Evolutionary conservation across 2,888 invertebrate species (phyloP).

Genomic region (Lordiphosa fenestrarum): DNA sequence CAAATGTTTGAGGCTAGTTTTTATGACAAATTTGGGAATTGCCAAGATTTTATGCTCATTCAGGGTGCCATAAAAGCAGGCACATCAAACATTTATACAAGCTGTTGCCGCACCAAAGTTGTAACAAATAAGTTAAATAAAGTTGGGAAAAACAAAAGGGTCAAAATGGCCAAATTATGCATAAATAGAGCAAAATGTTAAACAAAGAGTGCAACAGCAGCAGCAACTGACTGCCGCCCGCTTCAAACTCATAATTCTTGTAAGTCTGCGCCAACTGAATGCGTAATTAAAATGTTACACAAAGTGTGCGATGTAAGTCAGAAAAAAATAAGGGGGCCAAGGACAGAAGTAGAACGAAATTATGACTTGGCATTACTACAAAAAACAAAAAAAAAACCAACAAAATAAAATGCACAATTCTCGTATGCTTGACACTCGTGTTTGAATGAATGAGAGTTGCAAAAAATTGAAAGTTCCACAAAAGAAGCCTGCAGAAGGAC

Average conservation of each 20-base stretch:
- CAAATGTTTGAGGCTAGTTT: conserved; percentile 50
- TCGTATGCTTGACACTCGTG: conserved; percentile 10
- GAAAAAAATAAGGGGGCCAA: conserved; percentile 30
- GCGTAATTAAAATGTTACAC: conserved; percentile 50
- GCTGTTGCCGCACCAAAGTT: conserved; percentile 27
- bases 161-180: conserved; percentile 39
- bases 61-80: conserved; percentile 56
- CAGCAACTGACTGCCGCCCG: conserved; percentile 28
- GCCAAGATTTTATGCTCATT: conserved; percentile 59
- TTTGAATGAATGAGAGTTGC: conserved; percentile 12
- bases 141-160: conserved; percentile 19
- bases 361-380: conserved; percentile 27
- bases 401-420: conserved; percentile 24
- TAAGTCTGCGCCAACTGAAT: conserved; percentile 40
- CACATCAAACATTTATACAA: conserved; percentile 49
- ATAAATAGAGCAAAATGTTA: conserved; percentile 35
- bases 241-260: conserved; percentile 3
- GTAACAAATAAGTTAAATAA: conserved; percentile 25
- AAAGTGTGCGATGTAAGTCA: conserved; percentile 34
- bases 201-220: conserved; percentile 20
- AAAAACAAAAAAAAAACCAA: conserved; percentile 2
- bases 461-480: background rate
- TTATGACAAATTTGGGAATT: conserved; percentile 55
- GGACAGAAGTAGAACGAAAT: conserved; percentile 37
- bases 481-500: conserved; percentile 5